Conservation (phyloP, 1,140 invertebrate species). For the Eubasilissa regina region DNA sequence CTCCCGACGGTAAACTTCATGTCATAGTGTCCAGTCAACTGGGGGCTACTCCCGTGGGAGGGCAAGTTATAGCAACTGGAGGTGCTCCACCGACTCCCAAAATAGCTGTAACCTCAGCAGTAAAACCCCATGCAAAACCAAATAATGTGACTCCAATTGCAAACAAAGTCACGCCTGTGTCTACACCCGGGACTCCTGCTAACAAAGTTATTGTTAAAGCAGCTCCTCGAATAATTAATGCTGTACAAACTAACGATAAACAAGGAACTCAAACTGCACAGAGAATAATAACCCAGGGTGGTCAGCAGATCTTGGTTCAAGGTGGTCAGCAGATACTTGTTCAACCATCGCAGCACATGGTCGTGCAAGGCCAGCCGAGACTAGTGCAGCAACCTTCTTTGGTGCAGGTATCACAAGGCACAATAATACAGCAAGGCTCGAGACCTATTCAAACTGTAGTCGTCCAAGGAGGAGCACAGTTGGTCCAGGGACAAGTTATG, state of each 20-base stretch:
- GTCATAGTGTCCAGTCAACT: conserved; percentile 76
- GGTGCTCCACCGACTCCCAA: conserved; percentile 54
- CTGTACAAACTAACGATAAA: conserved; percentile 37
- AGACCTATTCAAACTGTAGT: conserved; percentile 65
- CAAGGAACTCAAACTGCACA: conserved; percentile 27
- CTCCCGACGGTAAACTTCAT: conserved; percentile 94
- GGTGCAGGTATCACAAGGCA: conserved; percentile 54
- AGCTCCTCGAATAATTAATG: conserved; percentile 49
- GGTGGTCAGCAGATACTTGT: conserved; percentile 62
- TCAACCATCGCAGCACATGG: conserved; percentile 63
- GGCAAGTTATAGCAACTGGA: conserved; percentile 57
- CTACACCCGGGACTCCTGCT: conserved; percentile 12
- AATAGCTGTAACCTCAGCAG: conserved; percentile 51
- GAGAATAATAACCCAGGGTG: conserved; percentile 54
- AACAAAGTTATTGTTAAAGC: conserved; percentile 45
- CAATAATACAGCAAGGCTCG: conserved; percentile 46
- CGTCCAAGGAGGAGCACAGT: conserved; percentile 62
- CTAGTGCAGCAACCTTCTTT: conserved; percentile 43
- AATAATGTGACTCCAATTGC: conserved; percentile 22
- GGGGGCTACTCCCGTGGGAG: conserved; percentile 53
- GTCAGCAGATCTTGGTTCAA: conserved; percentile 65
- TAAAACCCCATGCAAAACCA: conserved; percentile 53
- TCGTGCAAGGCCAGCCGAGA: conserved; percentile 65
- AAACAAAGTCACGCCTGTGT: conserved; percentile 28
- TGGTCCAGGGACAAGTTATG: conserved; percentile 49